phyloP scores from a whole-genome alignment of 35 echinoderm and acorn worm species.

The Chiridota heheva region DNA sequence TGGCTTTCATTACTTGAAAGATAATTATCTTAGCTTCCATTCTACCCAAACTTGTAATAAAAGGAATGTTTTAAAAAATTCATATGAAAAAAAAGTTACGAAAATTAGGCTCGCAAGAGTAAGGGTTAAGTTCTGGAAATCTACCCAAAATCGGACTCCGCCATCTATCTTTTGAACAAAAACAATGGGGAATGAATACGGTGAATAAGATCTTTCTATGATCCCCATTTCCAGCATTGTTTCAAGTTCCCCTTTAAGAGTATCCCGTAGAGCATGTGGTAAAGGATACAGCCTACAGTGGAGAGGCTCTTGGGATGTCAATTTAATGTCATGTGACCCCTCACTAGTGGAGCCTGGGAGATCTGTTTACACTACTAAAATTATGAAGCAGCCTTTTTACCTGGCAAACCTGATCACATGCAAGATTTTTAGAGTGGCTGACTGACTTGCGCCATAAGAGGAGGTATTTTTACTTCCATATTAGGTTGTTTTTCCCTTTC shows the following conservation, averaged over 20 bases:
- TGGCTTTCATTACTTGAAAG: too few relatives aligned
- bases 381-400: constrained; percentile 2
- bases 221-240: constrained; percentile 45
- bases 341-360: constrained; percentile 42
- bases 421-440: neutral
- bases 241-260: constrained; percentile 44
- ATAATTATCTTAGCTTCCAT: too few relatives aligned
- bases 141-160: constrained; percentile 48
- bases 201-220: constrained; percentile 41
- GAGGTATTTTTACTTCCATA: neutral
- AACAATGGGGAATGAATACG: constrained; percentile 50
- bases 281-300: constrained; percentile 45
- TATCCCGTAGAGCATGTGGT: constrained; percentile 40
- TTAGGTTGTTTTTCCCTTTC: neutral
- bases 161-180: constrained; percentile 59
- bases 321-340: constrained; percentile 31
- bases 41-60: too few relatives aligned
- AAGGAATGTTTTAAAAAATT: too few relatives aligned
- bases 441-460: neutral
- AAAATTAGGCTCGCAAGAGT: too few relatives aligned
- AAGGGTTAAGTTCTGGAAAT: constrained; percentile 39
- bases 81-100: too few relatives aligned
- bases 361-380: constrained; percentile 42
- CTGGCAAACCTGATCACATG: constrained; percentile 7
- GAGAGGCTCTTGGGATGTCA: constrained; percentile 20